Percentiles rank a stretch among this genome's conserved stretches.
Evolutionary conservation across 2,797 vertebrate genomes (phyloP).

Genomic region (Knipowitschia caucasica): DNA sequence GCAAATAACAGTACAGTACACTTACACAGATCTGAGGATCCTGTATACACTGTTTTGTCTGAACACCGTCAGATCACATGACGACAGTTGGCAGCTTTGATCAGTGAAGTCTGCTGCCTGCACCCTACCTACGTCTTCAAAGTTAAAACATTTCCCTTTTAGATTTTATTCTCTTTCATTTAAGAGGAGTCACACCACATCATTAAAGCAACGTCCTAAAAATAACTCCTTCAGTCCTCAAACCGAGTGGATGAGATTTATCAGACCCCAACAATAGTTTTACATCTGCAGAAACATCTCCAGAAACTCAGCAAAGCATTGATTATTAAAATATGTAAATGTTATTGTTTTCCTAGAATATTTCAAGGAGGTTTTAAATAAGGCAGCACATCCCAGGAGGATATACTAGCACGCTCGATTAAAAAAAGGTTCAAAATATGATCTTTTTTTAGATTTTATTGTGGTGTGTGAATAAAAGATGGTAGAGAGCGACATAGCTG

Average conservation of each 20-base stretch:
- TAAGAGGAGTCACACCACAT: not conserved
- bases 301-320: not conserved
- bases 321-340: not conserved
- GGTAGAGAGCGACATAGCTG: no score
- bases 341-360: no score
- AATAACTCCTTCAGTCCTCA: not conserved
- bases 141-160: not conserved
- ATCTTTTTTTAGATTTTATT: no score
- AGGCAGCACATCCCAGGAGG: no score
- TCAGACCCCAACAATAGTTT: not conserved
- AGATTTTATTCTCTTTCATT: slow-evolving; percentile 3
- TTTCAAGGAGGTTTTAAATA: no score
- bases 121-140: not conserved
- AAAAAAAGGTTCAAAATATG: no score
- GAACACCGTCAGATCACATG: slow-evolving; percentile 11
- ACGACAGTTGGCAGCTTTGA: not conserved
- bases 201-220: not conserved
- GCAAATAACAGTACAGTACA: not conserved
- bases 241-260: not conserved
- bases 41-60: slow-evolving; percentile 2
- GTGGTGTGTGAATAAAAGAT: no score
- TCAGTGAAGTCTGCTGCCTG: not conserved
- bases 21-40: not conserved
- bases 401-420: no score
- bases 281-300: slow-evolving; percentile 1